Evolutionary conservation across 2,888 invertebrate species (phyloP).

Genomic region (Idaea aversata): DNA sequence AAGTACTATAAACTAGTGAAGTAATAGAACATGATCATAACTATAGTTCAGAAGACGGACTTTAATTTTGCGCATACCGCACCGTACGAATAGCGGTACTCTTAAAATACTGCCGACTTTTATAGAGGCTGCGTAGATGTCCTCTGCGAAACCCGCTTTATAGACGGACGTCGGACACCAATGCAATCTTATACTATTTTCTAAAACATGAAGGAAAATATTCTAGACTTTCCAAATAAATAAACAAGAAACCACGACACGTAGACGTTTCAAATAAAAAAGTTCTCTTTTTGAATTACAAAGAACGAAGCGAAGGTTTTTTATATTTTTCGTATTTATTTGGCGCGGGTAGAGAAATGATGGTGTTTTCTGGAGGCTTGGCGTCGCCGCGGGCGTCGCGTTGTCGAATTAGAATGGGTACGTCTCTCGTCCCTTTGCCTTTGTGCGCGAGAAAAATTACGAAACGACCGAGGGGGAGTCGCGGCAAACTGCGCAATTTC

Average conservation of each 20-base stretch:
- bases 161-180: not conserved
- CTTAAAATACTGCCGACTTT: not conserved
- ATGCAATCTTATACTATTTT: not conserved
- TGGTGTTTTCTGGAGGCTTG: constrained; percentile 18
- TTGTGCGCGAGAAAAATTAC: constrained; percentile 18
- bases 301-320: constrained; percentile 14
- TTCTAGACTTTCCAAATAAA: not conserved
- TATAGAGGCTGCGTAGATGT: not conserved
- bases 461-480: constrained; percentile 5
- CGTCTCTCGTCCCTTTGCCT: constrained; percentile 15
- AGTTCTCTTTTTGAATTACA: constrained; percentile 7
- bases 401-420: constrained; percentile 20
- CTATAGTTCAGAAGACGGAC: not conserved
- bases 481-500: constrained; percentile 15
- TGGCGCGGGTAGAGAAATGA: constrained; percentile 24
- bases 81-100: not conserved
- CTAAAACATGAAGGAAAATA: constrained; percentile 1
- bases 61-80: constrained; percentile 1
- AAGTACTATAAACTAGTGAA: not conserved
- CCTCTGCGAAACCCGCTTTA: not conserved
- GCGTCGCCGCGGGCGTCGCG: constrained; percentile 28
- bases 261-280: not conserved
- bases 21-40: constrained; percentile 4
- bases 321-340: constrained; percentile 16
- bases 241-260: not conserved